These are phyloP conservation scores for Bembecia ichneumoniformis DNA, from an alignment of 2,888 invertebrate species.

Conservation along the genomic window DNA sequence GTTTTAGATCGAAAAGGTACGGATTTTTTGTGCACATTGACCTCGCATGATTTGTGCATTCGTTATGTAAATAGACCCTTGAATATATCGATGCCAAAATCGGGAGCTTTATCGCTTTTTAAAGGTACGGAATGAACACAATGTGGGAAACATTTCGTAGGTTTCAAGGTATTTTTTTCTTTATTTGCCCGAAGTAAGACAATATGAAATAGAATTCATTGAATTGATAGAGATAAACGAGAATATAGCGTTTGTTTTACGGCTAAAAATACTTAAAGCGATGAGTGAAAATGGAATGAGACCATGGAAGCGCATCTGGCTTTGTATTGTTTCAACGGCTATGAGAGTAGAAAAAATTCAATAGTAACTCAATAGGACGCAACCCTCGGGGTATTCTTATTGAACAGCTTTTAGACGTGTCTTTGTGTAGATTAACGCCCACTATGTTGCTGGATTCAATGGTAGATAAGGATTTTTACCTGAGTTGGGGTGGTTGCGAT, in stretches of 20 bases:
- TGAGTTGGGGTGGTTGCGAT: constrained; percentile 12
- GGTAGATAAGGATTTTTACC: constrained; percentile 27
- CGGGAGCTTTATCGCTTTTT: background rate
- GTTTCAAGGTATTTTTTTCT: too few species aligned
- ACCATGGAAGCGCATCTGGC: constrained; percentile 30
- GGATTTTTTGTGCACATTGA: constrained; percentile 14
- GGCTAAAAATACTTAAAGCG: constrained; percentile 4
- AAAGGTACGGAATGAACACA: background rate
- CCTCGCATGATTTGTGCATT: background rate
- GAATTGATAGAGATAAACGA: background rate
- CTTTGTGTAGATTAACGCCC: constrained; percentile 19
- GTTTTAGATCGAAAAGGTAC: background rate
- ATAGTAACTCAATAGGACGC: constrained; percentile 31
- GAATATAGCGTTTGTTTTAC: background rate
- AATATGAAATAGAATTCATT: too few species aligned
- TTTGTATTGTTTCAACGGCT: constrained; percentile 33
- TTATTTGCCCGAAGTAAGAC: too few species aligned
- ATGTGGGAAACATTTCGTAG: too few species aligned
- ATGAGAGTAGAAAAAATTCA: constrained; percentile 23
- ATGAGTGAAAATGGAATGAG: constrained; percentile 8
- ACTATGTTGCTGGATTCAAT: constrained; percentile 12
- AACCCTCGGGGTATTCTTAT: constrained; percentile 28
- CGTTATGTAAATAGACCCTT: background rate
- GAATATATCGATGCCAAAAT: background rate
- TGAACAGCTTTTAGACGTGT: constrained; percentile 22